Evolutionary conservation across 2,113 vertebrate species (phyloP), one percentile per base, ranked within the genome.

Genomic region (Lamprotornis superbus): DNA sequence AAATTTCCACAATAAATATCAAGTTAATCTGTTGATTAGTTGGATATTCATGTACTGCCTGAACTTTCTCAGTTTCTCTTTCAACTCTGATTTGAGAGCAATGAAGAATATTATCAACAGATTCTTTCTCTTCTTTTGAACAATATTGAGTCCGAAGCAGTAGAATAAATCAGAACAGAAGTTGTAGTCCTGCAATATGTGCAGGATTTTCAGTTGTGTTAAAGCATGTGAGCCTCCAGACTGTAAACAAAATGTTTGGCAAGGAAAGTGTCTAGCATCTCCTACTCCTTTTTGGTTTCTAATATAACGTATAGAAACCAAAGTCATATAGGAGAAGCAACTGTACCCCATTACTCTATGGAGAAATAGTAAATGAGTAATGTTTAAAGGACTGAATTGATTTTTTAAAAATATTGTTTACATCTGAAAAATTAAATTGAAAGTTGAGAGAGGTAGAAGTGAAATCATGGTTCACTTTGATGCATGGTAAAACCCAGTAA

Each of bases 191-290:
- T 95, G 44, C 79, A 96, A 86, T 93, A 94, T 94, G 71, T 77
- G 33, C 83, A 92, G 42, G 59, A 88, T 91, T 95, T 96, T 96
- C 67, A 74, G 47, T 74, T 77, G 75, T 64, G 71, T 91, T 94
- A 91, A 80, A 90, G 33, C 71, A 90, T 44, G 70, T 86, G 75
- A 93, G 67, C 44, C 40, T 94, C 82, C 90, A 96, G 90, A 95
- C 37, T 96, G 75, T 53, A 90, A 86, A 64, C 37, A 27, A 80
- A 85, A 83, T 2, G 0, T 79, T 91, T 95, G 91, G 90, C 71
- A 94, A 94, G 61, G 44, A 81, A 12, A 16, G 9, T 75, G 83
- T 92, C 95, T 92, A 95, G 73, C 88, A 75, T 90, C 60, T 90
- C 69, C 60, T 89, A 84, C 73, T 83, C 71, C n/a, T 88, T 85